Evolutionary conservation across 2,113 vertebrate genomes (phyloP).

Genomic region (Eulacestoma nigropectus): DNA sequence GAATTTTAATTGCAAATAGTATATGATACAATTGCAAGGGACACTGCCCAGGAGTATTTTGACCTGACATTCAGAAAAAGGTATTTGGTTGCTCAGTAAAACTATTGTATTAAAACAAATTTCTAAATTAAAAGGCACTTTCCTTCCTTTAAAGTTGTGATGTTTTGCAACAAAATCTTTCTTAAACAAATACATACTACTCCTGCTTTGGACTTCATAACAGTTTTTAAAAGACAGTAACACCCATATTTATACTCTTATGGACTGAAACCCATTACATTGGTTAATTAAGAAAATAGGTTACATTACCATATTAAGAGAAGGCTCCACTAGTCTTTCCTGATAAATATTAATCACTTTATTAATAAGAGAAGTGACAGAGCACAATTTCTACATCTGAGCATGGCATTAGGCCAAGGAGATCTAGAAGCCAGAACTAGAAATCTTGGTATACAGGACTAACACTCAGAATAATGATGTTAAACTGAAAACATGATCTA

Average conservation of each 20-base stretch:
- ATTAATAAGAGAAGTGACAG: not conserved
- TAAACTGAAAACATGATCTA: not conserved
- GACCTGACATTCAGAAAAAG: not conserved
- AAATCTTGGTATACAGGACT: not conserved
- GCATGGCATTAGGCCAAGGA: not conserved
- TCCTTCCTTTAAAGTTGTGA: not conserved
- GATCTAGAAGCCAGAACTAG: not conserved
- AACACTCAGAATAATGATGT: not conserved
- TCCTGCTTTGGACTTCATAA: not conserved
- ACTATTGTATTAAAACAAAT: not conserved
- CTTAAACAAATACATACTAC: not conserved
- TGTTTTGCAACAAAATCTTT: not conserved
- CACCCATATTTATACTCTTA: not conserved
- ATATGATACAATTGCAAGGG: not conserved
- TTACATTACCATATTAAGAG: not conserved
- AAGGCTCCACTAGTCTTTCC: not conserved
- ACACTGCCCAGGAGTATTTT: not conserved
- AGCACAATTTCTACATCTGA: not conserved
- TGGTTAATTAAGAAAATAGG: not conserved
- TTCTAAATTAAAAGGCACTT: not conserved
- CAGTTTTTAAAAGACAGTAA: not conserved
- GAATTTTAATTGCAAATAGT: not conserved
- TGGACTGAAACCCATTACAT: not conserved
- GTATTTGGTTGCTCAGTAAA: not conserved
- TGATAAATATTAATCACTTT: not conserved